A percentile compares a stretch with the other conserved stretches of the same genome.
Conservation (phyloP, 2,797 vertebrate species). For the Lacerta viridis region DNA sequence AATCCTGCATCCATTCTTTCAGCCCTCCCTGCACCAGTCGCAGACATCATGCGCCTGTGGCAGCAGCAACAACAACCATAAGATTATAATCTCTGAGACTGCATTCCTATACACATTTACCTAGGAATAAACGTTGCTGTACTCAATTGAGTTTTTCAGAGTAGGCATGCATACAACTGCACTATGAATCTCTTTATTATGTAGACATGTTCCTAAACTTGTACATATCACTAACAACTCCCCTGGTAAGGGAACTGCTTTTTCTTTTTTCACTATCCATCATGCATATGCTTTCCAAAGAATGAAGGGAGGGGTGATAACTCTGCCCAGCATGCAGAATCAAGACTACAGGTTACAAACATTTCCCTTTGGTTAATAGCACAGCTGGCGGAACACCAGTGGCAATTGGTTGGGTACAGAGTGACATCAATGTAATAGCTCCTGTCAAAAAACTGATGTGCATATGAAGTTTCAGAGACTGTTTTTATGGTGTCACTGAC, state of each 20-base stretch:
- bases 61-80: not conserved
- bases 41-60: no score
- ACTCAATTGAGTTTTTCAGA: not conserved
- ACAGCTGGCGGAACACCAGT: not conserved
- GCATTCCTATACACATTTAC: not conserved
- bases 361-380: slow-evolving; percentile 7
- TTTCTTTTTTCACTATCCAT: not conserved
- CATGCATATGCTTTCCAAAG: slow-evolving; percentile 2
- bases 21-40: no score
- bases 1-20: no score
- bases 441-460: slow-evolving; percentile 7
- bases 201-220: not conserved
- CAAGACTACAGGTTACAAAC: not conserved
- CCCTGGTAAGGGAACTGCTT: not conserved
- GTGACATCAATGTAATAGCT: not conserved
- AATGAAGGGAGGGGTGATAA: not conserved
- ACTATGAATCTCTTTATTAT: slow-evolving; percentile 7
- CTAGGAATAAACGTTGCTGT: not conserved
- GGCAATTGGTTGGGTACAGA: not conserved
- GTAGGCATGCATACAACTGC: not conserved
- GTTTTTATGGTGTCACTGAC: slow-evolving; percentile 9
- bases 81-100: not conserved
- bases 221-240: not conserved
- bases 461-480: slow-evolving; percentile 9
- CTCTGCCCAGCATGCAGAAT: not conserved